phyloP scores from a whole-genome alignment of 1,140 invertebrate genomes.

The Panagrolaimus sp. region DNA sequence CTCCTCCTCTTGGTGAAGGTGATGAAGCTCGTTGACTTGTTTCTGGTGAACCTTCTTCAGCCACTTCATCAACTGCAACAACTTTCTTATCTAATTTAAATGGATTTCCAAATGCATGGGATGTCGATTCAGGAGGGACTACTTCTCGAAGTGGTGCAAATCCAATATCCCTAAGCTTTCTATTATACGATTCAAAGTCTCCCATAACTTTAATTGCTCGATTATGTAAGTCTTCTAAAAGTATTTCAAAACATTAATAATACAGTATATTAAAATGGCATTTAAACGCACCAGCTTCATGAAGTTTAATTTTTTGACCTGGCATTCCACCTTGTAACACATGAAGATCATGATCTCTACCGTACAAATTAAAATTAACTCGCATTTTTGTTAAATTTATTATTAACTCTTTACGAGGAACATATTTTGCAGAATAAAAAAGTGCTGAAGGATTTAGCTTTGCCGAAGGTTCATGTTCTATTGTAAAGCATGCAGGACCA shows the following conservation, averaged over 20 bases:
- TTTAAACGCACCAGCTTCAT: constrained; percentile 67
- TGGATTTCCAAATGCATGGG: constrained; percentile 56
- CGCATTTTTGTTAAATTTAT: constrained; percentile 89
- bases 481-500: neutral
- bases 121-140: constrained; percentile 33
- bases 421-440: constrained; percentile 92
- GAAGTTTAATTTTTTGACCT: constrained; percentile 63
- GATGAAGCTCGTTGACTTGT: neutral
- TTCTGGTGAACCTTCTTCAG: neutral
- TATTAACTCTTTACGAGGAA: constrained; percentile 76
- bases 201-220: constrained; percentile 50
- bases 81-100: constrained; percentile 55
- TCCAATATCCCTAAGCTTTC: constrained; percentile 39
- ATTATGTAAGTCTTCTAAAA: constrained; percentile 53
- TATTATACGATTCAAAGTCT: constrained; percentile 51
- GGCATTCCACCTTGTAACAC: constrained; percentile 50
- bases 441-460: constrained; percentile 61
- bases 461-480: neutral
- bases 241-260: constrained; percentile 11
- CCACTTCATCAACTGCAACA: constrained; percentile 48
- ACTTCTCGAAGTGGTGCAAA: constrained; percentile 45
- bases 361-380: constrained; percentile 82
- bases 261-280: constrained; percentile 6
- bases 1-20: neutral
- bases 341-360: constrained; percentile 65